phyloP scores from a whole-genome alignment of 2,113 vertebrate species.

The Anser brachyrhynchus region DNA sequence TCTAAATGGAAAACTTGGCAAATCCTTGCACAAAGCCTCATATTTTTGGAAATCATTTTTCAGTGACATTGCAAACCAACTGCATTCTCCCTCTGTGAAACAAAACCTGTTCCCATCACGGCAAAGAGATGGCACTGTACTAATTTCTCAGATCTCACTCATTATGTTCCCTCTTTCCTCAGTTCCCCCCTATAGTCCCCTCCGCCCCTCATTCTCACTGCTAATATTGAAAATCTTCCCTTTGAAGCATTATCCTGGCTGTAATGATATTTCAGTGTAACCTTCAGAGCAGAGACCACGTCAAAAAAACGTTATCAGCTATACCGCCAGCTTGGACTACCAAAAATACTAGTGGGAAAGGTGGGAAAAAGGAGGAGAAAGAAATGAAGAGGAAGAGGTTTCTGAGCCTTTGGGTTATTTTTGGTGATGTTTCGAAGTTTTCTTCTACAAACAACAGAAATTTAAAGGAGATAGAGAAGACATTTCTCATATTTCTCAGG shows the following conservation, averaged over 20 bases:
- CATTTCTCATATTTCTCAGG: background rate
- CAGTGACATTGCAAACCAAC: background rate
- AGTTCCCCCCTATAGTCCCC: background rate
- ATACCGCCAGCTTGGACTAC: background rate
- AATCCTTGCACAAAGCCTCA: slow-evolving; percentile 30
- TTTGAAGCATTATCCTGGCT: background rate
- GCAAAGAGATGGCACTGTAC: background rate
- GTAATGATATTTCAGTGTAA: slow-evolving; percentile 21
- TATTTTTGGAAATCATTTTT: background rate
- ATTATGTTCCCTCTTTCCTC: background rate
- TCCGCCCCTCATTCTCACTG: background rate
- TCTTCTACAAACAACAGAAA: background rate
- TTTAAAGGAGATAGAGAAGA: background rate
- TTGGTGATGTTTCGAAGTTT: background rate
- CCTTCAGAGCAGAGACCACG: background rate
- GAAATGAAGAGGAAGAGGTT: background rate
- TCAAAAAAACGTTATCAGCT: background rate
- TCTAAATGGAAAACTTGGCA: slow-evolving; percentile 36
- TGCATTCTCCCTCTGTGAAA: background rate
- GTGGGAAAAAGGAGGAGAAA: background rate
- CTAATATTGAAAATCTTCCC: slow-evolving; percentile 3
- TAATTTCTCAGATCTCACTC: slow-evolving; percentile 35
- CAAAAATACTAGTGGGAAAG: background rate
- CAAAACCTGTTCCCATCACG: background rate
- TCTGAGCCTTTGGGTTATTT: background rate